Conservation (phyloP, 2,797 vertebrate species). For the Rhabdophis nuchalis region DNA sequence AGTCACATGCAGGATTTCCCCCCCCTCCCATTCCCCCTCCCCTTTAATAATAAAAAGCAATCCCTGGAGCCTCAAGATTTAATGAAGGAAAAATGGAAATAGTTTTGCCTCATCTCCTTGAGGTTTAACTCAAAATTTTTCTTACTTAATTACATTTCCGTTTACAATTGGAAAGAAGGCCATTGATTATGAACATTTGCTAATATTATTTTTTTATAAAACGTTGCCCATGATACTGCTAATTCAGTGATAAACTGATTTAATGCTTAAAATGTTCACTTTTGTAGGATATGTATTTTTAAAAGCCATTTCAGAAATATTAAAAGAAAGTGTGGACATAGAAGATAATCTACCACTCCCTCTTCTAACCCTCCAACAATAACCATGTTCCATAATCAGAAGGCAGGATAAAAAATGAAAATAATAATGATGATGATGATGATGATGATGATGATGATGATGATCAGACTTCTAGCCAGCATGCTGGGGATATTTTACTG, state of each 20-base stretch:
- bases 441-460: neutral
- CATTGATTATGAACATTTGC: neutral
- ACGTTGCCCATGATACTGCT: neutral
- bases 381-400: neutral
- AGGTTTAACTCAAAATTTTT: neutral
- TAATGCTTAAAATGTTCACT: conserved; percentile 7
- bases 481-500: neutral
- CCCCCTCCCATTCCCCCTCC: too few species aligned
- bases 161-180: neutral
- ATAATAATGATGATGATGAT: neutral
- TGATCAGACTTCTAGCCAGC: neutral
- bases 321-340: neutral
- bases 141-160: neutral
- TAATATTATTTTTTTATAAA: neutral
- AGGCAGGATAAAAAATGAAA: neutral
- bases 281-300: neutral
- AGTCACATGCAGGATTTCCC: neutral
- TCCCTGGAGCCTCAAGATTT: neutral
- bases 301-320: neutral
- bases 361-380: neutral
- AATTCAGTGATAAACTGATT: conserved; percentile 13
- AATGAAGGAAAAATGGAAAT: neutral
- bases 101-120: neutral
- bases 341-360: neutral
- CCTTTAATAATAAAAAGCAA: neutral